Base-by-base conservation (phyloP, 37 sponge, comb jelly and placozoan species). In the Diacarnus erythraeanus region DNA sequence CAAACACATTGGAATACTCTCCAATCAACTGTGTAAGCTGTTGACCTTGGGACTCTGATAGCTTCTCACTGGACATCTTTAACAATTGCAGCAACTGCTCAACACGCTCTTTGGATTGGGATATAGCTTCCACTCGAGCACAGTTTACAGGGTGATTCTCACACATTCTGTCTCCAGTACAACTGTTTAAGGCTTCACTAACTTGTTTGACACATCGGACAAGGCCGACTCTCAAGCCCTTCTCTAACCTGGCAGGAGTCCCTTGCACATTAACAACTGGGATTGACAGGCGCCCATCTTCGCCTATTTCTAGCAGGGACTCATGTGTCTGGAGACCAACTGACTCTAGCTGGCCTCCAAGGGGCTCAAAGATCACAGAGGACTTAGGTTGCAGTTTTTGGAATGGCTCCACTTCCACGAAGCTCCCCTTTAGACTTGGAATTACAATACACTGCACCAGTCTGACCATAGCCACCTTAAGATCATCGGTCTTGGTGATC, bases 1-100 rank as follows among this genome's bases (percentile, higher is more conserved):
- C 80, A 80, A 86, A 86, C 36, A 79, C 76, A 74, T 79, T 81
- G 26, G 34, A 25, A 37, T 54, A 77, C 5, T 77, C 68, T 18
- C 22, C 9, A 30, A 77, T 17, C 40, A 77, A n/a, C 2, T 42
- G 44, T 6, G 23, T 18, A 17, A 82, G 83, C 43, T 73, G 60
- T 31, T 38, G 39, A 15, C 36, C 30, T 38, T 64, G 65, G 65
- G 8, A 38, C 18, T 70, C 71, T 25, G 65, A 20, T 38, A 69
- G 39, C 40, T 10, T 69, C 38, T 37, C 29, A 17, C 30, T 23
- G 15, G 37, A 15, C 17, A 69, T 69, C 10, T 22, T 41, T 34
- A 69, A 69, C 40, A 22, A 38, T 18, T 29, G 37, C 41, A 47
- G 4, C 6, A 74, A 9, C 17, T 44, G 75, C n/a, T 74, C n/a